Conservation (phyloP, 2,888 invertebrate genomes). For the Cheilosia soror region DNA sequence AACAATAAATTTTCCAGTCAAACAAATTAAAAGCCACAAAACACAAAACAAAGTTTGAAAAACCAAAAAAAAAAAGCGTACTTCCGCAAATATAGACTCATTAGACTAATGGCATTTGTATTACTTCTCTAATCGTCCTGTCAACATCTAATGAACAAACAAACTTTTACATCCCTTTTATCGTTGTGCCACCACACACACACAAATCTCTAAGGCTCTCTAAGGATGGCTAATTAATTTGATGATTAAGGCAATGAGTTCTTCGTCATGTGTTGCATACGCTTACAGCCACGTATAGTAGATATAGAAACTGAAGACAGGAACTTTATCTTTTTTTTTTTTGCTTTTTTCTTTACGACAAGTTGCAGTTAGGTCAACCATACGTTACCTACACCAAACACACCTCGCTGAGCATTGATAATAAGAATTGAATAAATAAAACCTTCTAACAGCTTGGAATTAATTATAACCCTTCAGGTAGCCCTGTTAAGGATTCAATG, state of each 20-base stretch:
- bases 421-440: conserved; percentile 59
- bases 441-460: conserved; percentile 54
- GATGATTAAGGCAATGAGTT: conserved; percentile 6
- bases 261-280: not conserved
- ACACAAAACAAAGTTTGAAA: not conserved
- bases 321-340: not conserved
- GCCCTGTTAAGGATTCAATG: conserved; percentile 57
- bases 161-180: conserved; percentile 1
- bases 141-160: conserved; percentile 49
- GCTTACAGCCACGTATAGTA: too few species aligned
- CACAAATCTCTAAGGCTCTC: conserved; percentile 41
- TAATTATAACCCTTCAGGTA: conserved; percentile 58
- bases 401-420: not conserved
- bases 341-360: not conserved
- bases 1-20: conserved; percentile 1
- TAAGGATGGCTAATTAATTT: conserved; percentile 57
- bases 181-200: not conserved
- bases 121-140: conserved; percentile 57
- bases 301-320: not conserved
- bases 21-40: not conserved
- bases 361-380: not conserved
- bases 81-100: conserved; percentile 22
- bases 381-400: not conserved
- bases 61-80: conserved; percentile 16
- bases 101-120: conserved; percentile 59